Base-by-base conservation (phyloP, 2,888 invertebrate species). In the Cosmia trapezina region DNA sequence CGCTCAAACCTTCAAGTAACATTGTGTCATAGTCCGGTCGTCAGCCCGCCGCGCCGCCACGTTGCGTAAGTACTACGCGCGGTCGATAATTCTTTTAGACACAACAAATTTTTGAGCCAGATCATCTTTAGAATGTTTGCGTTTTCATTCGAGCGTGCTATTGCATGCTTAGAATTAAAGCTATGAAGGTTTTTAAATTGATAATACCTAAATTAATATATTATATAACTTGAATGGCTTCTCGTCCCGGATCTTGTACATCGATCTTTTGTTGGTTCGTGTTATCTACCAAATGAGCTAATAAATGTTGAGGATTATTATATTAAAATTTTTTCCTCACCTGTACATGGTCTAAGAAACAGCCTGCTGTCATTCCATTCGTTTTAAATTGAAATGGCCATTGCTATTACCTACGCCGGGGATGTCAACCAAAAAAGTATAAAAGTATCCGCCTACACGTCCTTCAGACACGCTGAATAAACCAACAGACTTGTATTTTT, bases 41-140 rank as follows among this genome's bases (percentile, higher is more conserved):
- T 69, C 60, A 65, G 73, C 86, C 37, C 51, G 71, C 66, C 72
- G 43, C 61, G 79, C 67, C 82, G 73, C 78, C 62, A 57, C 83
- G 65, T 84, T 86, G 79, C 80, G 84, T 84, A 86, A 84, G 68
- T 67, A 70, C 28, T 51, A 75, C 54, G 70, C 22, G 66, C 71
- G 77, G 81, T 84, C 84, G 75, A 84, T 84, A 84, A 72, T 80
- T 86, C 82, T 86, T 84, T 76, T 63, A 81, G 78, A 72, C 61
- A 67, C 68, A 85, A 85, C 65, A 75, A 41, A 56, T 54, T 78
- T 80, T 74, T 64, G 57, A 76, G 59, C 54, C 65, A 72, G 73
- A 75, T 70, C 37, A 19, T 78, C 67, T 71, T 73, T n/a, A 70
- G 60, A 60, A 59, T 69, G 72, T 28, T 81, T 71, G 45, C 41